Base-by-base conservation (phyloP, 1,140 invertebrate genomes). In the Micrasema minimum region DNA sequence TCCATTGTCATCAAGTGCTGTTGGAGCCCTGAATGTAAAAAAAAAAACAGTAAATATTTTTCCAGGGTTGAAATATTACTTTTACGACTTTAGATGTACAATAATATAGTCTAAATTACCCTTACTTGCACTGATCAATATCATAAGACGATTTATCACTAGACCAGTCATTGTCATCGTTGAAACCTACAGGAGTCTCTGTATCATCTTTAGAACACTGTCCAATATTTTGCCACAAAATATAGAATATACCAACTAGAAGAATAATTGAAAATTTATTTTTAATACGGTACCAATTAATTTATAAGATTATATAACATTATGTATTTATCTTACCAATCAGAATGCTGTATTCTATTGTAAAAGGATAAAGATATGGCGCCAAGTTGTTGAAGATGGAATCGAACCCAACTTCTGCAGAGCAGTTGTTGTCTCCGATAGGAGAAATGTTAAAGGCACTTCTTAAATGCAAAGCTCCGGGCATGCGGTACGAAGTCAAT, bases 331-430 rank as follows among this genome's bases (percentile, higher is more conserved):
- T 35, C 83, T 82, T 80, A 90, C 90, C 85, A 61, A 92, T 87
- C 43, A 91, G 82, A 78, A 92, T 90, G 78, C 88, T 90, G 78
- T 90, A 92, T 79, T 92, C 91, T 18, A 92, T 90, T 71, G 86
- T 89, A 79, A 92, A 92, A 3, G 91, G 91, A 78, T 91, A 92
- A 11, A 92, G 79, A 78, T 91, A 91, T 0, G 90, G 89, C 2
- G 89, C 89, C 71, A 88, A 85, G 76, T 86, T 82, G 76, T 86
- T 82, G 69, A 86, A 83, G 26, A 90, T 87, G 2, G 82, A 74
- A 2, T 82, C 83, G 23, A 88, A 67, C 16, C 69, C 72, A 18
- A 71, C 45, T 14, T 55, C 23, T 12, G 46, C 20, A 11, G 68
- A 71, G 48, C 72, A 74, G 51, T 31, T 31, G 46, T 69, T 53